Evolutionary conservation across 2,888 invertebrate species (phyloP).

Genomic region (Loripinus fragilis): DNA sequence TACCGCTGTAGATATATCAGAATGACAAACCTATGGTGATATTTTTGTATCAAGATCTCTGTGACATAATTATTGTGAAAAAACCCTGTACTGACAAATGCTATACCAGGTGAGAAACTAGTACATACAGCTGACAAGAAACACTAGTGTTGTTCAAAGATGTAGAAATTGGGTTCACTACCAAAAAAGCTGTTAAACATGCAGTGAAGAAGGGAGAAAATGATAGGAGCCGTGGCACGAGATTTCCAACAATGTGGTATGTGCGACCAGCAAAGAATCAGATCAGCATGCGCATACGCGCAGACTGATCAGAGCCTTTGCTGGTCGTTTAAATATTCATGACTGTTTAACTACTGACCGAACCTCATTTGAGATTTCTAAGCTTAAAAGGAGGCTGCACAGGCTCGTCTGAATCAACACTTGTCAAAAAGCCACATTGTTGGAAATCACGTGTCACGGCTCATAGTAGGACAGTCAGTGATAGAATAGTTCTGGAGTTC

Average conservation of each 20-base stretch:
- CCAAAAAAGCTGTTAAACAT: constrained; percentile 45
- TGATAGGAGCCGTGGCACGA: too few species aligned
- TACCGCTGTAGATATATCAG: constrained; percentile 46
- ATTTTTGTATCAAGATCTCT: constrained; percentile 41
- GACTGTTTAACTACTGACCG: too few species aligned
- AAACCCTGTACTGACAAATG: constrained; percentile 16
- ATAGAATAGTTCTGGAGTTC: constrained; percentile 38
- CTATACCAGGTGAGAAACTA: constrained; percentile 26
- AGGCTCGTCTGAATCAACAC: too few species aligned
- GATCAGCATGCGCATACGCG: too few species aligned
- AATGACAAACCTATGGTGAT: constrained; percentile 46
- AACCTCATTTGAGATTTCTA: too few species aligned
- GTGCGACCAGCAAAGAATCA: too few species aligned
- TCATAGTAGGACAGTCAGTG: constrained; percentile 15
- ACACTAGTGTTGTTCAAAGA: constrained; percentile 25
- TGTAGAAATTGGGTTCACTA: constrained; percentile 44
- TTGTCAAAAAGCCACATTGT: too few species aligned
- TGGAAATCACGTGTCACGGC: too few species aligned
- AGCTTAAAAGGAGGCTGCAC: too few species aligned
- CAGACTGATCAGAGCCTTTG: too few species aligned
- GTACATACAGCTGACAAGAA: constrained; percentile 13
- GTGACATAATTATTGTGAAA: constrained; percentile 46
- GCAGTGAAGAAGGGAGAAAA: constrained; percentile 18
- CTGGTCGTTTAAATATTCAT: too few species aligned
- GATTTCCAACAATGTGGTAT: too few species aligned